These are phyloP conservation scores for Acarapis woodi DNA, from an alignment of 1,140 invertebrate genomes.

Conservation along the genomic window DNA sequence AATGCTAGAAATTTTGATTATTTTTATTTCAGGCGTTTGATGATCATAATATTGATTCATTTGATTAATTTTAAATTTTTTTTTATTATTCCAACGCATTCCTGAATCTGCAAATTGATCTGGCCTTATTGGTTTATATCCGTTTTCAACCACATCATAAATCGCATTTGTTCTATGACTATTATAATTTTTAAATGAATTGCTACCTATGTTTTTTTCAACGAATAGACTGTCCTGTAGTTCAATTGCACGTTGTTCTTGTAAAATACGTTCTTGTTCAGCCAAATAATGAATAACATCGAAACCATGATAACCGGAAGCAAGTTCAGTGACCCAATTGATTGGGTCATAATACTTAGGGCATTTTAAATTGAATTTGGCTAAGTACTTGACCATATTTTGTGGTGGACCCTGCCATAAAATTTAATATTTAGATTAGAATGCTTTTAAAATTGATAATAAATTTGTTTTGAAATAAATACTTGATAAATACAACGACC, in stretches of 20 bases:
- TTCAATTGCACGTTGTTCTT: background rate
- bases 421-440: background rate
- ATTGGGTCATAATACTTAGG: conserved; percentile 36
- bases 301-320: conserved; percentile 4
- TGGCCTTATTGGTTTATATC: background rate
- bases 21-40: background rate
- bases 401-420: background rate
- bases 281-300: conserved; percentile 1
- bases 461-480: background rate
- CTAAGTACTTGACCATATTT: background rate
- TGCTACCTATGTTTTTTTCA: no score
- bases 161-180: background rate
- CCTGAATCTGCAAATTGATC: background rate
- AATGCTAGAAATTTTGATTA: background rate
- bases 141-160: background rate
- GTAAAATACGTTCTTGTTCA: no score
- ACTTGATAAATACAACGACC: conserved; percentile 6
- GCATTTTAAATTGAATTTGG: background rate
- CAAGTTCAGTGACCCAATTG: conserved; percentile 29
- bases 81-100: no score
- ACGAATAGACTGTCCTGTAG: background rate
- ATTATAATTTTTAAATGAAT: background rate
- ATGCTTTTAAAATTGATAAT: background rate
- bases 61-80: background rate
- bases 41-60: background rate